A percentile compares a stretch with the other conserved stretches of the same genome.
Conservation (phyloP, 2,797 vertebrate species). For the Hylomyscus alleni region DNA sequence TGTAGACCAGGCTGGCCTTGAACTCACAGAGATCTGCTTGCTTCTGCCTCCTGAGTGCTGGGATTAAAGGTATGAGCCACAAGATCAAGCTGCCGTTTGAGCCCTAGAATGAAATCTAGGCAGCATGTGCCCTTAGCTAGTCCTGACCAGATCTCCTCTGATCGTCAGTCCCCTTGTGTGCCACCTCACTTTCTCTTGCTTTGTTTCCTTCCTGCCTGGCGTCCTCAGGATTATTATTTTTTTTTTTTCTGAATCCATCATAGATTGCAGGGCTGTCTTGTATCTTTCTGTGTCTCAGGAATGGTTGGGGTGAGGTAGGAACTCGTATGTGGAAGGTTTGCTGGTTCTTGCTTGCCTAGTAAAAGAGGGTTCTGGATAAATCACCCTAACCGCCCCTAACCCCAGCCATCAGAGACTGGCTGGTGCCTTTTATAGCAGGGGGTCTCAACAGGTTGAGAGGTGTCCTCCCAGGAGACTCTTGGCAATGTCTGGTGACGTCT, state of each 20-base stretch:
- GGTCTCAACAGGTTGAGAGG: background rate
- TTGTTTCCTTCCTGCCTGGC: background rate
- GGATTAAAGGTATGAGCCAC: background rate
- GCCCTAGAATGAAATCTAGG: background rate
- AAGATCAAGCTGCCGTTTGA: background rate
- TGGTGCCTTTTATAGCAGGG: background rate
- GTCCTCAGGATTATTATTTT: background rate
- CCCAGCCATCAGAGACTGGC: background rate
- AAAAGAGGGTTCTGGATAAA: background rate
- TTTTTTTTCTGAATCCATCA: background rate
- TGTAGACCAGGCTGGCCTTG: background rate
- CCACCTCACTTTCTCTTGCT: background rate
- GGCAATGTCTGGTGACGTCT: background rate
- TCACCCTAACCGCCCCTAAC: background rate
- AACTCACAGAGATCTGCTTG: background rate
- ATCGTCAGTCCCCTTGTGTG: no score
- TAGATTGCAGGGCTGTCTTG: background rate
- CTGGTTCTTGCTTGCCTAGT: background rate
- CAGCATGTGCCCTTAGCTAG: background rate
- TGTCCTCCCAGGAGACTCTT: background rate
- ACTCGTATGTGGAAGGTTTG: background rate
- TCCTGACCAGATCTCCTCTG: no score
- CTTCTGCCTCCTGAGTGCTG: background rate
- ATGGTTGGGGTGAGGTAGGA: background rate
- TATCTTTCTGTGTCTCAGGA: background rate